These are phyloP conservation scores for Chorisops tibialis DNA, from an alignment of 2,888 invertebrate genomes.

Conservation along the genomic window DNA sequence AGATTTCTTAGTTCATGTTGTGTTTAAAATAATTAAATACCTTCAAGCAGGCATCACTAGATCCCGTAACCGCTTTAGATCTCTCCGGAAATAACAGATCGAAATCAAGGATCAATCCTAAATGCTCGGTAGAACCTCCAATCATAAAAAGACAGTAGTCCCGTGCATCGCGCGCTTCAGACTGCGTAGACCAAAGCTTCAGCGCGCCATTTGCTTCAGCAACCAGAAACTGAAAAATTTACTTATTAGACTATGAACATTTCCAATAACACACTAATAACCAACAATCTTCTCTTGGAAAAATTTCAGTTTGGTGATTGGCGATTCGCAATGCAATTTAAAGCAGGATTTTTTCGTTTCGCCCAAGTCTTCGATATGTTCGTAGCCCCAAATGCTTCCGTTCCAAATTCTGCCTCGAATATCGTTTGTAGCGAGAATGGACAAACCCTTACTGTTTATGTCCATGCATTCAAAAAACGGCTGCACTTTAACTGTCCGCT, in stretches of 20 bases:
- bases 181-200: slow-evolving; percentile 49
- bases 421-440: slow-evolving; percentile 45
- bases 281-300: slow-evolving; percentile 42
- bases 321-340: slow-evolving; percentile 41
- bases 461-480: slow-evolving; percentile 46
- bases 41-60: slow-evolving; percentile 44
- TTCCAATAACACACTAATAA: neutral
- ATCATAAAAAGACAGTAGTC: slow-evolving; percentile 45
- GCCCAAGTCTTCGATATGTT: slow-evolving; percentile 36
- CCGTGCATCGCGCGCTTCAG: slow-evolving; percentile 40
- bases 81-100: slow-evolving; percentile 39
- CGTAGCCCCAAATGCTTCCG: slow-evolving; percentile 46
- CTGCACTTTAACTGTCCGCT: slow-evolving; percentile 43
- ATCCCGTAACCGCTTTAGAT: slow-evolving; percentile 42
- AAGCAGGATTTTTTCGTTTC: slow-evolving; percentile 39
- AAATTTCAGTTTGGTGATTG: slow-evolving; percentile 45
- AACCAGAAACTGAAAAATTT: slow-evolving; percentile 17
- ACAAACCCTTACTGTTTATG: slow-evolving; percentile 39
- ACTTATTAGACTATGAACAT: neutral
- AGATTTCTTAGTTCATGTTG: no score
- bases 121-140: slow-evolving; percentile 43
- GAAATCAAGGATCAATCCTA: slow-evolving; percentile 44
- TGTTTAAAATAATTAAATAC: slow-evolving; percentile 32
- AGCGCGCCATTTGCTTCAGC: slow-evolving; percentile 41
- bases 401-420: slow-evolving; percentile 46